A percentile compares a stretch with the other conserved stretches of the same genome.
Evolutionary conservation across 2,797 vertebrate species (phyloP).

Genomic region (Buceros bicornis): DNA sequence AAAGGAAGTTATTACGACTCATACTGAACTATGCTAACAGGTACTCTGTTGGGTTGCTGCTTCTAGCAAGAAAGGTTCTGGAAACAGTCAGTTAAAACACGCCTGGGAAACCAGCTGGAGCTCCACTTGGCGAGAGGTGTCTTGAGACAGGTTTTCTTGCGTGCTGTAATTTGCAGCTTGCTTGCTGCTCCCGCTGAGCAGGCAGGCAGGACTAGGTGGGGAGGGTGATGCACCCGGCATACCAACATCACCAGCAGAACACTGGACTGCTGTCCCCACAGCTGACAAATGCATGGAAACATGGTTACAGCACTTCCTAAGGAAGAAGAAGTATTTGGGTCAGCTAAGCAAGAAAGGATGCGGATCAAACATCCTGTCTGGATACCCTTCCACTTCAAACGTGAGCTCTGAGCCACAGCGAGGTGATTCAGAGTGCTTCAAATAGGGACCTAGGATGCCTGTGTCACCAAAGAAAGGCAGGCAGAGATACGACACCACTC

Average conservation of each 20-base stretch:
- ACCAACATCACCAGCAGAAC: background rate
- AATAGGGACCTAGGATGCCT: background rate
- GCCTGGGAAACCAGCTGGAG: background rate
- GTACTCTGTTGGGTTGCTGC: background rate
- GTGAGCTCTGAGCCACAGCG: background rate
- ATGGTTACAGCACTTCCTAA: background rate
- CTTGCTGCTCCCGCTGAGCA: background rate
- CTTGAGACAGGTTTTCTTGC: background rate
- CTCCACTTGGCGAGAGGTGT: background rate
- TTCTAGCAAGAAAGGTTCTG: background rate
- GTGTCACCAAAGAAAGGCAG: background rate
- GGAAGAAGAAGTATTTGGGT: background rate
- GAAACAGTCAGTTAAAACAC: background rate
- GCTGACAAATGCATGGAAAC: background rate
- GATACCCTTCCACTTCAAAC: background rate
- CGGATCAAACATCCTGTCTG: background rate
- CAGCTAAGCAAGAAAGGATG: background rate
- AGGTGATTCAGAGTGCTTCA: background rate
- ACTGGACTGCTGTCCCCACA: background rate
- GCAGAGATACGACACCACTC: background rate
- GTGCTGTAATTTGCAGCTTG: background rate
- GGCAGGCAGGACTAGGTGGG: background rate
- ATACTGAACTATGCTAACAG: background rate
- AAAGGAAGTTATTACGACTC: constrained; percentile 4
- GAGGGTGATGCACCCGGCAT: background rate